Evolutionary conservation across 2,888 invertebrate species (phyloP).

Genomic region (Acronicta psi): DNA sequence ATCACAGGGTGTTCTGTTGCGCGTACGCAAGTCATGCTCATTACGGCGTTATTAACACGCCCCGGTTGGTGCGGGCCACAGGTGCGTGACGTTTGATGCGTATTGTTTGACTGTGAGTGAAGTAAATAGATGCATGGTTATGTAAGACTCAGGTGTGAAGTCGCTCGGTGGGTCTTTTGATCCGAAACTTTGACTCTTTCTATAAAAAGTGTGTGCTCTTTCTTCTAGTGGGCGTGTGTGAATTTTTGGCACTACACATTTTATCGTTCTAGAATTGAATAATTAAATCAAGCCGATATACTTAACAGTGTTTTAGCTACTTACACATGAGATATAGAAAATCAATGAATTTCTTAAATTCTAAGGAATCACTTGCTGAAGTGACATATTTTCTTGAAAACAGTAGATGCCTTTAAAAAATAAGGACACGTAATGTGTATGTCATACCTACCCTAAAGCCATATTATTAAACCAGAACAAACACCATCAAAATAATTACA

Average conservation of each 20-base stretch:
- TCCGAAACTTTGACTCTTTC: background rate
- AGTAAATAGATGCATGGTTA: constrained; percentile 32
- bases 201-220: background rate
- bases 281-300: no score
- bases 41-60: constrained; percentile 60
- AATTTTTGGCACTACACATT: no score
- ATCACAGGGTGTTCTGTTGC: constrained; percentile 53
- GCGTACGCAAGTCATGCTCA: constrained; percentile 66
- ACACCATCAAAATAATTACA: constrained; percentile 50
- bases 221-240: no score
- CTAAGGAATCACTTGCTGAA: no score
- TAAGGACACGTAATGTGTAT: no score
- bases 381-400: no score
- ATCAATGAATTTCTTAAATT: no score
- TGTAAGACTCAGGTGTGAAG: constrained; percentile 9
- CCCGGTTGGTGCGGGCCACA: constrained; percentile 58
- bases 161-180: background rate
- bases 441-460: no score
- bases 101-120: constrained; percentile 40
- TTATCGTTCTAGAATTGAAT: no score
- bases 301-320: no score
- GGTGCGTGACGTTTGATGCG: constrained; percentile 51
- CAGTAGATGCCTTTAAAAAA: no score
- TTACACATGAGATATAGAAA: no score
- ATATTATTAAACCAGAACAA: constrained; percentile 34